A percentile compares a stretch with the other conserved stretches of the same genome.
These are phyloP conservation scores for Achroia grisella DNA, from an alignment of 1,140 invertebrate species.

Conservation along the genomic window DNA sequence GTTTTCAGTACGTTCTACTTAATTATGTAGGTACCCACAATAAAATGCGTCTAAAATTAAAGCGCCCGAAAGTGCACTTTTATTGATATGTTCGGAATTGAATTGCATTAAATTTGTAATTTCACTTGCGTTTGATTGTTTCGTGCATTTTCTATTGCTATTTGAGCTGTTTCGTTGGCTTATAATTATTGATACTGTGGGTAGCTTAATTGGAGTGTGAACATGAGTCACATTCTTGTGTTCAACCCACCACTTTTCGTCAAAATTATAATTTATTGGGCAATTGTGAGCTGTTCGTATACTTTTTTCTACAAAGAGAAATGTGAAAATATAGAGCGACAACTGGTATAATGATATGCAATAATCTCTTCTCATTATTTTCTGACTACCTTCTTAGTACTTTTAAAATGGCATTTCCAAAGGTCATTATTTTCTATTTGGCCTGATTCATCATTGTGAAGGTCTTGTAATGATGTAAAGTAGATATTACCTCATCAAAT, in stretches of 20 bases:
- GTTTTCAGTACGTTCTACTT: conserved; percentile 9
- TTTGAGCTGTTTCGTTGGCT: conserved; percentile 55
- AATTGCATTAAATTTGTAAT: conserved; percentile 31
- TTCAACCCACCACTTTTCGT: conserved; percentile 45
- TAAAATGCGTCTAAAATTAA: conserved; percentile 6
- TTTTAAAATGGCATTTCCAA: conserved; percentile 6
- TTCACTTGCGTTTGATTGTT: conserved; percentile 53
- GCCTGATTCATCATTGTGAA: conserved; percentile 28
- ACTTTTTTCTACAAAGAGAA: neutral
- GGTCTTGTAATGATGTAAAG: conserved; percentile 10
- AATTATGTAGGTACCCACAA: conserved; percentile 47
- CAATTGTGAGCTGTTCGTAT: neutral
- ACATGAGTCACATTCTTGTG: conserved; percentile 56
- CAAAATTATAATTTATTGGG: conserved; percentile 57
- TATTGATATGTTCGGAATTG: conserved; percentile 17
- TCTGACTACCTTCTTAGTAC: conserved; percentile 10
- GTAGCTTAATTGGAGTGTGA: conserved; percentile 69
- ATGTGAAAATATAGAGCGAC: neutral
- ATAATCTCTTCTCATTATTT: neutral
- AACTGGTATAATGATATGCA: neutral
- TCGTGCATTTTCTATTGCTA: conserved; percentile 50
- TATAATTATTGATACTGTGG: conserved; percentile 57
- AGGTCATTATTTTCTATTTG: conserved; percentile 31
- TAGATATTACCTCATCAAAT: conserved; percentile 8
- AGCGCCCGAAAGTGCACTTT: conserved; percentile 8